phyloP scores from a whole-genome alignment of 2,113 vertebrate genomes.

The Miniopterus natalensis region DNA sequence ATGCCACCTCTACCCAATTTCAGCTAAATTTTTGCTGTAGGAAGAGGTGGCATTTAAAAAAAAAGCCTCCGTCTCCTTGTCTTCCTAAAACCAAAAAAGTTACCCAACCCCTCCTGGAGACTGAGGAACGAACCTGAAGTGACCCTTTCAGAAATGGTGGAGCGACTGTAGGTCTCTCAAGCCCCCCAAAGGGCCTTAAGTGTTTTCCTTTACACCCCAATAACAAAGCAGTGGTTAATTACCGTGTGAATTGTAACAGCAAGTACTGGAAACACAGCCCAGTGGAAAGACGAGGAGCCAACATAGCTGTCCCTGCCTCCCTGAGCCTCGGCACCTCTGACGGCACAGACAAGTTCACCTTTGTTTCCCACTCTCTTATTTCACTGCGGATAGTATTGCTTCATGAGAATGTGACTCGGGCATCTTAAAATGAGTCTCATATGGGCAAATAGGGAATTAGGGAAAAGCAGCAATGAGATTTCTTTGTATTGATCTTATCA shows the following conservation, averaged over 20 bases:
- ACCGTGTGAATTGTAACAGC: not conserved
- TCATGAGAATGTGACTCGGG: conserved; percentile 42
- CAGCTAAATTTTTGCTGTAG: not conserved
- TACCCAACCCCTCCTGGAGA: not conserved
- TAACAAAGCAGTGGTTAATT: not conserved
- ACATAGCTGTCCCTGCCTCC: not conserved
- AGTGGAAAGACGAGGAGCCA: conserved; percentile 2
- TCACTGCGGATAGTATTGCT: conserved; percentile 44
- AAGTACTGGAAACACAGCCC: not conserved
- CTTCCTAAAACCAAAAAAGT: not conserved
- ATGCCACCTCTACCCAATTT: not conserved
- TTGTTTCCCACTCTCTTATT: conserved; percentile 62
- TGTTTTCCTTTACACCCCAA: not conserved
- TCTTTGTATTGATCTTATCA: conserved; percentile 77
- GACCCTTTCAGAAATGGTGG: not conserved
- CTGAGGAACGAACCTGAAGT: not conserved
- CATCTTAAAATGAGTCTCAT: conserved; percentile 64
- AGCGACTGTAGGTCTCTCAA: not conserved
- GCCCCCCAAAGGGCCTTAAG: not conserved
- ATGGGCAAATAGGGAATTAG: conserved; percentile 67
- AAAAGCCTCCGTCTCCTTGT: not conserved
- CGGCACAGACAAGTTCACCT: conserved; percentile 46
- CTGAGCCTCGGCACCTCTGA: conserved; percentile 7
- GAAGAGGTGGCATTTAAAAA: not conserved
- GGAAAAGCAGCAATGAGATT: conserved; percentile 57